Percentiles rank a stretch among this genome's conserved stretches.
Evolutionary conservation across 2,888 invertebrate genomes (phyloP).

Genomic region (Hecatera dysodea): DNA sequence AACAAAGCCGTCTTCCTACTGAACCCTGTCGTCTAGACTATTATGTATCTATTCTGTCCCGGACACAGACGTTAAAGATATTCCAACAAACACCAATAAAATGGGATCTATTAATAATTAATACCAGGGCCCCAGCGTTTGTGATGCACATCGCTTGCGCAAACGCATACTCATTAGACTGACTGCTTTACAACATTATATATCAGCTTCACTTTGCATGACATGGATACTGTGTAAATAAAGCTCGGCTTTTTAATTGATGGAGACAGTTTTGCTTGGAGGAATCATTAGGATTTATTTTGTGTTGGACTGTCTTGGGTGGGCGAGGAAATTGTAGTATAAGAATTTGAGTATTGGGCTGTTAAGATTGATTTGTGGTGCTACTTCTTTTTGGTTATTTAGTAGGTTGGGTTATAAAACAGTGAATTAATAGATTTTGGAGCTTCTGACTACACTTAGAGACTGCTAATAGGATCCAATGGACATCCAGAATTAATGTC

Average conservation of each 20-base stretch:
- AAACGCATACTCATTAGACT: slow-evolving; percentile 78
- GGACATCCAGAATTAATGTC: not conserved
- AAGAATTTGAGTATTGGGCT: slow-evolving; percentile 2
- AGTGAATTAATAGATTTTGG: not conserved
- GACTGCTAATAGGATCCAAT: not conserved
- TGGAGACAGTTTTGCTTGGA: slow-evolving; percentile 50
- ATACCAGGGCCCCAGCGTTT: slow-evolving; percentile 59
- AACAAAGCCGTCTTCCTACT: not conserved
- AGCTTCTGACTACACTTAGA: not conserved
- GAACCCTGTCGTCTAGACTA: slow-evolving; percentile 1
- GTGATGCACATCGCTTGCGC: slow-evolving; percentile 66
- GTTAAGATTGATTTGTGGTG: not conserved
- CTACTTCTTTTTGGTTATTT: not conserved
- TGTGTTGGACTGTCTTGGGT: slow-evolving; percentile 23
- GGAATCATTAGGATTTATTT: slow-evolving; percentile 33
- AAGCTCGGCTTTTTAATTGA: slow-evolving; percentile 56
- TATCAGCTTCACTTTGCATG: slow-evolving; percentile 73
- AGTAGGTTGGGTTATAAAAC: not conserved
- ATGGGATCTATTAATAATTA: slow-evolving; percentile 63
- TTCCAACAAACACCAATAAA: slow-evolving; percentile 55
- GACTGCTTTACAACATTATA: slow-evolving; percentile 83
- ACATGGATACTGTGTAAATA: slow-evolving; percentile 69
- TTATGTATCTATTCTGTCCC: slow-evolving; percentile 15
- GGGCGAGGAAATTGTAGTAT: slow-evolving; percentile 8
- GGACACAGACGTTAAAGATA: slow-evolving; percentile 41